phyloP scores from a whole-genome alignment of 2,797 vertebrate species.

The Alfaro cultratus region DNA sequence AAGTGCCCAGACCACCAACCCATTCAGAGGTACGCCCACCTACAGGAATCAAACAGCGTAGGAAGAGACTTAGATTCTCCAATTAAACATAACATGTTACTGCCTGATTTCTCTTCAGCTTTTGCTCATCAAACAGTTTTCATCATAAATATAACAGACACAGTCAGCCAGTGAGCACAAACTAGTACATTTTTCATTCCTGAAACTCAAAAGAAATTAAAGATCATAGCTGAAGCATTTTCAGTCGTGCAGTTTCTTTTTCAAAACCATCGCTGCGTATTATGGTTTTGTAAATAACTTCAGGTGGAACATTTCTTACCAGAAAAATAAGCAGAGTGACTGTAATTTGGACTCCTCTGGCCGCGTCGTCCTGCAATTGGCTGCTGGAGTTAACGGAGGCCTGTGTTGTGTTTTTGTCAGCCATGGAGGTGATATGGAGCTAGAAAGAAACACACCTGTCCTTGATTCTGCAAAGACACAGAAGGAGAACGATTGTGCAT shows the following conservation, averaged over 20 bases:
- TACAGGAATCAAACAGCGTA: slow-evolving; percentile 27
- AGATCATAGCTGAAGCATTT: neutral
- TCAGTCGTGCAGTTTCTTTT: neutral
- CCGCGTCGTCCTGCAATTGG: slow-evolving; percentile 1
- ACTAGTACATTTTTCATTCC: neutral
- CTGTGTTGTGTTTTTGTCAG: slow-evolving; percentile 31
- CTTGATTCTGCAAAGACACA: neutral
- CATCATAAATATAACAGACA: neutral
- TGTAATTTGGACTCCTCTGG: slow-evolving; percentile 65
- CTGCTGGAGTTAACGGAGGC: neutral
- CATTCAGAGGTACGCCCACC: slow-evolving; percentile 78
- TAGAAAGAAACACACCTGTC: slow-evolving; percentile 1
- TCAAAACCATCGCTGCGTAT: neutral
- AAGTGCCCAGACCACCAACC: slow-evolving; percentile 82
- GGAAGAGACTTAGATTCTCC: neutral
- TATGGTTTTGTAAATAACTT: neutral
- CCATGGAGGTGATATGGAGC: slow-evolving; percentile 21
- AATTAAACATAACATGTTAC: neutral
- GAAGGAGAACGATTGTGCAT: slow-evolving; percentile 20
- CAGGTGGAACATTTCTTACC: slow-evolving; percentile 52
- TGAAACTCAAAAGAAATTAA: neutral
- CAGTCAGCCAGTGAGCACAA: neutral
- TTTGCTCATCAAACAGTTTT: neutral
- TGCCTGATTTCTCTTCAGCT: neutral
- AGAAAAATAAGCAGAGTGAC: slow-evolving; percentile 71